A percentile compares a stretch with the other conserved stretches of the same genome.
Evolutionary conservation across 2,113 vertebrate genomes (phyloP).

Genomic region (Vombatus ursinus): DNA sequence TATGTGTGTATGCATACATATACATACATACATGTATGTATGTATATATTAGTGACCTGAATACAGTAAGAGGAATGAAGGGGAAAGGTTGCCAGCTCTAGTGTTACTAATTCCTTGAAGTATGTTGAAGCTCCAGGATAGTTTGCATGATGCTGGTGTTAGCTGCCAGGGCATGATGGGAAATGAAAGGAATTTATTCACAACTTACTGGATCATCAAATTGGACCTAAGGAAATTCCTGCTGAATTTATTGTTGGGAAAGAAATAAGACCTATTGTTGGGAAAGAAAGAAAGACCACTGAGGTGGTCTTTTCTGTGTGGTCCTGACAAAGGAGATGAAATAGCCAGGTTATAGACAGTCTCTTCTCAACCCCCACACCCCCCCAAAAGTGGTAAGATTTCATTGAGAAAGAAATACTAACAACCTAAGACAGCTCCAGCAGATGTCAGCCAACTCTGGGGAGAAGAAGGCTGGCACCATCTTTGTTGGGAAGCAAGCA

Average conservation of each 20-base stretch:
- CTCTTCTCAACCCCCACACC: too few species aligned
- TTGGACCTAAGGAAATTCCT: neutral
- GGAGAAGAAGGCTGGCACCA: neutral
- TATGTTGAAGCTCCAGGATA: neutral
- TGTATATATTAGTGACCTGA: too few species aligned
- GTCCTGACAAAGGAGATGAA: neutral
- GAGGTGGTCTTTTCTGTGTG: neutral
- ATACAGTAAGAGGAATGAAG: too few species aligned
- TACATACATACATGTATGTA: too few species aligned
- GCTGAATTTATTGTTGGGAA: neutral
- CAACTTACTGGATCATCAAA: neutral
- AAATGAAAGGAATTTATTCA: neutral
- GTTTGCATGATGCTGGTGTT: neutral
- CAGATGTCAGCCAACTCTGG: neutral
- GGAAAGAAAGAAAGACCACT: too few species aligned
- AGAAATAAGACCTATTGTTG: too few species aligned
- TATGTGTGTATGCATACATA: too few species aligned
- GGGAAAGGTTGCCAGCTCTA: neutral
- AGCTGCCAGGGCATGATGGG: neutral
- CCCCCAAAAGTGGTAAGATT: neutral
- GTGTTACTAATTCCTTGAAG: neutral
- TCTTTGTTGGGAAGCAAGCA: neutral
- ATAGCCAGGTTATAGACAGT: neutral
- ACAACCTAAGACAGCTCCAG: neutral
- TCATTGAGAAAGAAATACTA: neutral